Conservation (phyloP, 2,797 vertebrate species). For the Holocentrus rufus region DNA sequence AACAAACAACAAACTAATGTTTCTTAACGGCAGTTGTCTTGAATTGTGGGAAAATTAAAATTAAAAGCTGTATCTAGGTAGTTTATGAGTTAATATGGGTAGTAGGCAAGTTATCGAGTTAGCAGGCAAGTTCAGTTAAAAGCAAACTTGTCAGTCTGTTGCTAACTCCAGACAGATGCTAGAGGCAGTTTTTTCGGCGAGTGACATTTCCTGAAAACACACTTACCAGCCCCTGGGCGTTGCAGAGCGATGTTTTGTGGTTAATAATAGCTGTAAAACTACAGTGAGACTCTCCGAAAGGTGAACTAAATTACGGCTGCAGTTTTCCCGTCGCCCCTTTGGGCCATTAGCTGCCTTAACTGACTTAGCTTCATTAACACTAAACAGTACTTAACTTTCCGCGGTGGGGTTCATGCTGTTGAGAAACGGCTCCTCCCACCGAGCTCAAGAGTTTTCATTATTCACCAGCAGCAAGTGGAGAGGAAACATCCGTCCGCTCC, state of each 20-base stretch:
- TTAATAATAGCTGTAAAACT: neutral
- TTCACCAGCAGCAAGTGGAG: neutral
- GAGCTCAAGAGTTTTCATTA: neutral
- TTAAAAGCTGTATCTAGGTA: neutral
- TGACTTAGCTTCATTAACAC: slow-evolving; percentile 15
- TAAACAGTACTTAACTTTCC: slow-evolving; percentile 44
- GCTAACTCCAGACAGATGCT: slow-evolving; percentile 60
- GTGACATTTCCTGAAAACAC: slow-evolving; percentile 74
- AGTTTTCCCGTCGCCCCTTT: slow-evolving; percentile 44
- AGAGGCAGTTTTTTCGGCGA: slow-evolving; percentile 10
- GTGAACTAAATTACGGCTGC: neutral
- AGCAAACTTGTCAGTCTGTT: neutral
- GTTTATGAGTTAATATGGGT: no score
- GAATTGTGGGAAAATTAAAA: neutral
- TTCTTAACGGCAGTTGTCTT: neutral
- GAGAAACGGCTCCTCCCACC: slow-evolving; percentile 65
- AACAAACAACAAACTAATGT: neutral
- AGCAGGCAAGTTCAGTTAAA: no score
- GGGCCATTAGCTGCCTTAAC: slow-evolving; percentile 52
- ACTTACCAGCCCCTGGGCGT: slow-evolving; percentile 73
- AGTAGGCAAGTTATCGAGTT: neutral
- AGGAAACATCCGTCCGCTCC: neutral
- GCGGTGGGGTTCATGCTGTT: slow-evolving; percentile 18
- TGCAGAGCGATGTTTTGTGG: slow-evolving; percentile 27
- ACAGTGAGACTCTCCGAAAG: neutral